phyloP scores from a whole-genome alignment of 2,113 vertebrate genomes.

The Callipepla squamata region DNA sequence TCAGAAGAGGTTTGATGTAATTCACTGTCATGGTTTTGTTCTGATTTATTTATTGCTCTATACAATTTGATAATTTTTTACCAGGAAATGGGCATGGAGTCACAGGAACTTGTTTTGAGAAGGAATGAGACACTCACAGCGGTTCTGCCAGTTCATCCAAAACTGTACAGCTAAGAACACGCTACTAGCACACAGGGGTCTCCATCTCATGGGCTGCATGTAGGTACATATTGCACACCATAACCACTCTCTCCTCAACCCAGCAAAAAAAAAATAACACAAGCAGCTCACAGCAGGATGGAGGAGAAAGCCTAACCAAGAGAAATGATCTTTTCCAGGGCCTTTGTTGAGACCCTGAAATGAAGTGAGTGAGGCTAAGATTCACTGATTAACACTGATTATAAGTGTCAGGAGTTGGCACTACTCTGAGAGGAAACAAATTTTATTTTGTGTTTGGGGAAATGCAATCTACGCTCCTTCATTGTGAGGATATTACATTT shows the following conservation, averaged over 20 bases:
- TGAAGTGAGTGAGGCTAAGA: background rate
- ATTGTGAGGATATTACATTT: conserved; percentile 38
- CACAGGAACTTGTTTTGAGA: background rate
- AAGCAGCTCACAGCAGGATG: background rate
- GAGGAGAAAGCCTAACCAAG: background rate
- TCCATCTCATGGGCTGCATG: background rate
- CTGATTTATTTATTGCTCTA: conserved; percentile 9
- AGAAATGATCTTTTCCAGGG: background rate
- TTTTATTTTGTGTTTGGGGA: background rate
- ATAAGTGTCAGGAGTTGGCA: background rate
- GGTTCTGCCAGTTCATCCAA: background rate
- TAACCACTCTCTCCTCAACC: accelerated
- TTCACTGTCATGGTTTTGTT: background rate
- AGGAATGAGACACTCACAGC: background rate
- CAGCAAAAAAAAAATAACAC: accelerated
- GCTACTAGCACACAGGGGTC: background rate
- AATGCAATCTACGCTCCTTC: conserved; percentile 10
- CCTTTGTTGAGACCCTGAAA: background rate
- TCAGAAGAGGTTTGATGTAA: background rate
- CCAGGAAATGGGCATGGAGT: background rate
- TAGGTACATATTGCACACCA: background rate
- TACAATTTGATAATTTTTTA: background rate
- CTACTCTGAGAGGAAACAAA: background rate
- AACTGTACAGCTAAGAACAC: background rate
- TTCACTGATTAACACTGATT: background rate